phyloP scores from a whole-genome alignment of 2,797 vertebrate species.

The Myotis myotis region DNA sequence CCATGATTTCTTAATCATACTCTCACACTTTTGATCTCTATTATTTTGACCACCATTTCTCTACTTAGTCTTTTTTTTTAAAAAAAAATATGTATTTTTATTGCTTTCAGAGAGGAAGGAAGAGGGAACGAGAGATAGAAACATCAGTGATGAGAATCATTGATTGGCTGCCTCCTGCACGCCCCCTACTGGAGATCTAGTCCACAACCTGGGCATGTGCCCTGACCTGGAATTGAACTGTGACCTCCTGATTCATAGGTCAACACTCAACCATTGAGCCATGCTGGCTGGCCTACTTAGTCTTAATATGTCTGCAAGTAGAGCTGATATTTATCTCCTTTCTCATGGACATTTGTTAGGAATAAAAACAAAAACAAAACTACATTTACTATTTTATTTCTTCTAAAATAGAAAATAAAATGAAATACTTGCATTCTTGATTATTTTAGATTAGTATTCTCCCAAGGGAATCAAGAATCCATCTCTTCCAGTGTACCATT shows the following conservation, averaged over 20 bases:
- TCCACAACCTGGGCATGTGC: too few relatives aligned
- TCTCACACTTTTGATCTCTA: background rate
- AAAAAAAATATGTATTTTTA: too few relatives aligned
- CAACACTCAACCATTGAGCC: too few relatives aligned
- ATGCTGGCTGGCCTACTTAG: background rate
- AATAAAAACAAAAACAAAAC: background rate
- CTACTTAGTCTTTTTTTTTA: background rate
- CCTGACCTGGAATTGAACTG: too few relatives aligned
- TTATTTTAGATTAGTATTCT: background rate
- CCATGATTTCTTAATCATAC: background rate
- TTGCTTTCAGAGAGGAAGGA: too few relatives aligned
- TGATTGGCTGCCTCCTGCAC: too few relatives aligned
- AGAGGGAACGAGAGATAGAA: too few relatives aligned
- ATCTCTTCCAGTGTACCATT: background rate
- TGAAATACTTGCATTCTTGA: background rate
- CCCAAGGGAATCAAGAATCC: background rate
- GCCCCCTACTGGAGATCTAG: too few relatives aligned
- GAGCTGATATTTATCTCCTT: background rate
- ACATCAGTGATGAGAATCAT: too few relatives aligned
- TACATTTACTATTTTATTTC: background rate
- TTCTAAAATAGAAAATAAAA: background rate
- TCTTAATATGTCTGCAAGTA: background rate
- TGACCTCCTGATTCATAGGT: too few relatives aligned
- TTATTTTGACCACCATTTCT: background rate
- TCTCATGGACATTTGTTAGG: background rate